Conservation (phyloP, 2,797 vertebrate genomes). For the Sphenopsis melanotis region DNA sequence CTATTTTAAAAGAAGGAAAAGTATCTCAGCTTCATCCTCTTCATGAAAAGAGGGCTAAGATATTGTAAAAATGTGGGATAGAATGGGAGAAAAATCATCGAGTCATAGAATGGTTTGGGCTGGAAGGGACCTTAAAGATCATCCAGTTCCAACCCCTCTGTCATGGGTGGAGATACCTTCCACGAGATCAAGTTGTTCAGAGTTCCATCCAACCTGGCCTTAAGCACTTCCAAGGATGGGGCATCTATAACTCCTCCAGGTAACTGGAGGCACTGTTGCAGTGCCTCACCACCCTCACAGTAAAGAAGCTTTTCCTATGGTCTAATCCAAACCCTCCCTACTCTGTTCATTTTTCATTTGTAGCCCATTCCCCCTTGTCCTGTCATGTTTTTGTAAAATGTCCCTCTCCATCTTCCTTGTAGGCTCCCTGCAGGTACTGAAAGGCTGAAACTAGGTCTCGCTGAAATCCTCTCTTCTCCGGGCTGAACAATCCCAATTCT, state of each 20-base stretch:
- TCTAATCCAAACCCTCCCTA: background rate
- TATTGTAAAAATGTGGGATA: background rate
- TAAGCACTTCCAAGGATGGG: background rate
- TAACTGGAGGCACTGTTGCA: background rate
- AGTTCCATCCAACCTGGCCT: background rate
- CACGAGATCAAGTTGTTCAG: background rate
- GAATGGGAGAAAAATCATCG: background rate
- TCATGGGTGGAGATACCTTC: background rate
- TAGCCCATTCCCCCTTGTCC: background rate
- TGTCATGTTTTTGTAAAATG: background rate
- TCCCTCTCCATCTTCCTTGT: background rate
- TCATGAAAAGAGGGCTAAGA: background rate
- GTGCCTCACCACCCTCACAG: background rate
- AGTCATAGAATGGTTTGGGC: background rate
- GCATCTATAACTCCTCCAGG: background rate
- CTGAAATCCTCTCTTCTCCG: background rate
- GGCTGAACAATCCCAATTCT: background rate
- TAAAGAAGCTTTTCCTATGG: background rate
- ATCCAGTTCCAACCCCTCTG: background rate
- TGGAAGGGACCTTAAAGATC: background rate
- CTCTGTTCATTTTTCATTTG: background rate
- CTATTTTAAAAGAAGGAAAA: background rate
- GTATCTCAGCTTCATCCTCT: background rate
- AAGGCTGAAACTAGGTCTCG: background rate
- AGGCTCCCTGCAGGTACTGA: background rate